These are phyloP conservation scores for Caenorhabditis doughertyi DNA, from an alignment of 2,888 invertebrate species.

Conservation along the genomic window DNA sequence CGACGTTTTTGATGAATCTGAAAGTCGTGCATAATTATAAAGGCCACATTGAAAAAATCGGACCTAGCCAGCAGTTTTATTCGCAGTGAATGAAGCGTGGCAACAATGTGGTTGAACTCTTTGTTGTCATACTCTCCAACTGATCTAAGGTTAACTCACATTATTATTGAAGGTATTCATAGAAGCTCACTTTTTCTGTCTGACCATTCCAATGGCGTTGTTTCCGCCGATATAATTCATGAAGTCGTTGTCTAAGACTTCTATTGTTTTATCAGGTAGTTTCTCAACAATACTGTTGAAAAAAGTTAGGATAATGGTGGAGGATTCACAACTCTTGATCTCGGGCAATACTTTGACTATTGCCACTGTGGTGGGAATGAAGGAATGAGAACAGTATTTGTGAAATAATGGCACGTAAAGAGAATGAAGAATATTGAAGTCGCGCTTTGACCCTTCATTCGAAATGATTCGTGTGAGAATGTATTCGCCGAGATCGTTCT, in stretches of 20 bases:
- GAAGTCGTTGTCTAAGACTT: background rate
- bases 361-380: slow-evolving; percentile 12
- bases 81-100: slow-evolving; percentile 47
- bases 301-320: slow-evolving; percentile 23
- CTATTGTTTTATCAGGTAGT: background rate
- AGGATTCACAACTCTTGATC: slow-evolving; percentile 28
- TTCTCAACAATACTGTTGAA: slow-evolving; percentile 32
- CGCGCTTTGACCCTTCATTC: slow-evolving; percentile 18
- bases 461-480: slow-evolving; percentile 37
- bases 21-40: background rate
- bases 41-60: background rate
- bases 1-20: slow-evolving; percentile 35
- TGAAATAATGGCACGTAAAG: slow-evolving; percentile 40
- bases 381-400: slow-evolving; percentile 30
- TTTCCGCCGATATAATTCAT: slow-evolving; percentile 26
- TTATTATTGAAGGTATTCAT: background rate
- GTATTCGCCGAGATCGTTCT: slow-evolving; percentile 44
- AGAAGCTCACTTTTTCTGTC: slow-evolving; percentile 45
- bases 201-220: slow-evolving; percentile 6
- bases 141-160: background rate
- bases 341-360: slow-evolving; percentile 6
- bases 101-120: slow-evolving; percentile 59
- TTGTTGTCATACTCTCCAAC: slow-evolving; percentile 52
- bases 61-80: slow-evolving; percentile 41
- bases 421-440: slow-evolving; percentile 11